Percentiles rank a stretch among this genome's conserved stretches.
These are phyloP conservation scores for Ariolimax columbianus DNA, from an alignment of 2,888 invertebrate species.

Conservation along the genomic window DNA sequence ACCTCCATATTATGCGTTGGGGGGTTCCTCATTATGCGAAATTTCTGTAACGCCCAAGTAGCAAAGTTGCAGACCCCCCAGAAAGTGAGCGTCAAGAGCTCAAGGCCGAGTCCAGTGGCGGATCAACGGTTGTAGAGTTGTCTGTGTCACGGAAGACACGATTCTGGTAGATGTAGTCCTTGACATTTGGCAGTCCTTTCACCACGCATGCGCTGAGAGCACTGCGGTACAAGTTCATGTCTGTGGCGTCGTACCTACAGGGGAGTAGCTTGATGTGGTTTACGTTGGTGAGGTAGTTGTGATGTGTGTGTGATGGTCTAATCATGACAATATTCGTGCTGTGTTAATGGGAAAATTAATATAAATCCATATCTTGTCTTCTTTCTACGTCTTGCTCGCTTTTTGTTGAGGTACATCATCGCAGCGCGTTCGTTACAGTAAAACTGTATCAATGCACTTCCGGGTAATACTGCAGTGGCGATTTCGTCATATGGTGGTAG, in stretches of 20 bases:
- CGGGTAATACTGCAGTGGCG: too few species aligned
- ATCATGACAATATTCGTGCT: too few species aligned
- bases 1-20: not conserved
- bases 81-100: not conserved
- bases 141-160: slow-evolving; percentile 23
- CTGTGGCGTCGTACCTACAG: slow-evolving; percentile 89
- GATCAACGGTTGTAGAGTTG: slow-evolving; percentile 32
- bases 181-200: slow-evolving; percentile 90
- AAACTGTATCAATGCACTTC: too few species aligned
- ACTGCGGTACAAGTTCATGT: slow-evolving; percentile 94
- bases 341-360: too few species aligned
- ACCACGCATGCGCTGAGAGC: slow-evolving; percentile 94
- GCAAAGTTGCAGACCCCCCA: not conserved
- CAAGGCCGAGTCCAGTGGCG: not conserved
- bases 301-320: too few species aligned
- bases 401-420: too few species aligned
- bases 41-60: not conserved
- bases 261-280: too few species aligned
- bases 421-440: too few species aligned
- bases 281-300: not conserved
- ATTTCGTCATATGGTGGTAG: too few species aligned
- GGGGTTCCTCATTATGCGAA: not conserved
- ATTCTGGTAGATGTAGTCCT: slow-evolving; percentile 88
- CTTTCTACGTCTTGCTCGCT: too few species aligned
- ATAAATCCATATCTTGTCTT: too few species aligned